Base-by-base conservation (phyloP, 2,888 invertebrate species). In the Altica lythri region DNA sequence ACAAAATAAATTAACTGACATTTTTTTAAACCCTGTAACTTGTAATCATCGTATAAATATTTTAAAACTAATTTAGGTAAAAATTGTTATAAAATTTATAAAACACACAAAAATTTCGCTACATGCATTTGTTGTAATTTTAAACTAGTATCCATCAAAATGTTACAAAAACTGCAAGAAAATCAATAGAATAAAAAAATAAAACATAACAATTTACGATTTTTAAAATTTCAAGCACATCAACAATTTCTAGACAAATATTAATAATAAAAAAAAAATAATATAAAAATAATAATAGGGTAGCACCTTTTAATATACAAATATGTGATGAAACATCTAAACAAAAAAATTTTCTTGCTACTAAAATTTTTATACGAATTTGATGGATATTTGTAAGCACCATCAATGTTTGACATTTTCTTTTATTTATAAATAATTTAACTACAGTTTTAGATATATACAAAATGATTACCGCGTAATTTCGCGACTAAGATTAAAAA, bases 341-440 rank as follows among this genome's bases (percentile, higher is more conserved):
- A 38, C 12, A 19, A 19, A 14, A 22, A 40, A 40, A 40, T 3
- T 5, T 34, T 34, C 16, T 40, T 13, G 8, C 13, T 40, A 10
- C 25, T 22, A 17, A 48, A 19, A 29, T 29, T 48, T 29, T n/a
- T 8, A 14, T 30, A 48, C 27, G n/a, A 43, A 25, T 43, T 38
- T 42, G 38, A 38, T 34, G 35, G 43, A 52, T 66, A 51, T 42
- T 38, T 30, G 37, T 67, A 72, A 74, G 74, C 74, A 74, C 74
- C 74, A 73, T 72, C 68, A 68, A 70, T 66, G 69, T 74, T 73
- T 72, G 70, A 74, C 73, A 73, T 72, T 72, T 65, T 46, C n/a
- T 71, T 72, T 65, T 37, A 53, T 61, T 61, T 53, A 59, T 65
- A 61, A 61, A 61, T 57, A 63, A 59, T 58, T 63, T 55, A 58